These are phyloP conservation scores for Digitonthophagus gazella DNA, from an alignment of 2,888 invertebrate species.

Conservation along the genomic window DNA sequence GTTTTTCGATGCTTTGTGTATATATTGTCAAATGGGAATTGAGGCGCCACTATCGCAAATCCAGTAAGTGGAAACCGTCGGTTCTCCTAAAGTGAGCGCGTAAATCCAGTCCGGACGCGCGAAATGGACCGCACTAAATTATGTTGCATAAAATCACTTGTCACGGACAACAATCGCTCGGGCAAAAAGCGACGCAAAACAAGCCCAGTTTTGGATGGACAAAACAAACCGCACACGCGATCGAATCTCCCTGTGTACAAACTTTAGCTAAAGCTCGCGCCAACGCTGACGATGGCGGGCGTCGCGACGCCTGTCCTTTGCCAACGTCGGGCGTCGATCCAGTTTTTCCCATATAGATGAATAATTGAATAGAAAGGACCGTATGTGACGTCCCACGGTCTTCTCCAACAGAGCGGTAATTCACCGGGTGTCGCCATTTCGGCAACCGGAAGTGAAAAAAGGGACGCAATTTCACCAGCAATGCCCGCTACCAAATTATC, in stretches of 20 bases:
- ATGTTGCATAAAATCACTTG: slow-evolving; percentile 27
- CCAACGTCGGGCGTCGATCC: slow-evolving; percentile 13
- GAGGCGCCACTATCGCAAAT: neutral
- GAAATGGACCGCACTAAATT: slow-evolving; percentile 25
- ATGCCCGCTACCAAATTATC: slow-evolving; percentile 22
- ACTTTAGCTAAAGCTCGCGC: neutral
- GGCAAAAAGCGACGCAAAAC: slow-evolving; percentile 18
- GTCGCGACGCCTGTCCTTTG: slow-evolving; percentile 13
- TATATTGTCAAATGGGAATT: neutral
- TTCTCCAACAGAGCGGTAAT: slow-evolving; percentile 20
- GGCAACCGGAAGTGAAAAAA: slow-evolving; percentile 14
- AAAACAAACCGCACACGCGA: neutral
- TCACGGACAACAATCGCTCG: slow-evolving; percentile 20
- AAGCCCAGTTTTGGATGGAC: slow-evolving; percentile 4
- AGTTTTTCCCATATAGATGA: slow-evolving; percentile 24
- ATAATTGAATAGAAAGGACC: slow-evolving; percentile 30
- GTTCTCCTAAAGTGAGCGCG: neutral
- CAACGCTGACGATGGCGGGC: neutral
- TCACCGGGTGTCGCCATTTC: slow-evolving; percentile 28
- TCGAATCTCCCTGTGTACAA: neutral
- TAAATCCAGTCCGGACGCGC: neutral
- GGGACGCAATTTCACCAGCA: neutral
- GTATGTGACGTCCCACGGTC: slow-evolving; percentile 1
- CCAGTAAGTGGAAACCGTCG: neutral
- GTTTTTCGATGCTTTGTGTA: neutral